Conservation (phyloP, 92 coral and sea anemone species). For the Paragorgia papillata region DNA sequence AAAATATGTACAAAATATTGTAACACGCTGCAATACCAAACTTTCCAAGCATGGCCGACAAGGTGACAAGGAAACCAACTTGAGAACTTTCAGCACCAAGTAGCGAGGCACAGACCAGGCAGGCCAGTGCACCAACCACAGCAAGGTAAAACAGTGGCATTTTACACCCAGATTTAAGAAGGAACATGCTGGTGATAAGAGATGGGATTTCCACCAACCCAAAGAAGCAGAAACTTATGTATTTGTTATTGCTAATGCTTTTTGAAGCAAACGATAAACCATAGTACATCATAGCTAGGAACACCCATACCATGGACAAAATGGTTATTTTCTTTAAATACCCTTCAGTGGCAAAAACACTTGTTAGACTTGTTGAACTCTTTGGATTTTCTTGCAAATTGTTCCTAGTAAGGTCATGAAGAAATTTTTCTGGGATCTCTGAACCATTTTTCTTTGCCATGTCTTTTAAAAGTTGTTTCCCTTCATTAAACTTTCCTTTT, state of each 20-base stretch:
- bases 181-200: not conserved
- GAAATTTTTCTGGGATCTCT: slow-evolving; percentile 11
- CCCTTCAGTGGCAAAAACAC: slow-evolving; percentile 13
- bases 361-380: not conserved
- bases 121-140: slow-evolving; percentile 10
- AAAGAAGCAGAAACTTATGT: slow-evolving; percentile 30
- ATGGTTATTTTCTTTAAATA: slow-evolving; percentile 7
- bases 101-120: slow-evolving; percentile 5
- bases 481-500: slow-evolving; percentile 71
- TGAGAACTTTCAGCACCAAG: not conserved
- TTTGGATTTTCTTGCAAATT: not conserved
- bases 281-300: slow-evolving; percentile 15
- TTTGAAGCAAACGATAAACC: slow-evolving; percentile 25
- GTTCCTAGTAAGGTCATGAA: slow-evolving; percentile 2
- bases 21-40: slow-evolving; percentile 29
- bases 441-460: slow-evolving; percentile 68
- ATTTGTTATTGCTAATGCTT: slow-evolving; percentile 13
- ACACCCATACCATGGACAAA: slow-evolving; percentile 8
- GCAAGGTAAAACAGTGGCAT: slow-evolving; percentile 13
- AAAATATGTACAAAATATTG: slow-evolving; percentile 34
- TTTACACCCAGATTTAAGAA: slow-evolving; percentile 19
- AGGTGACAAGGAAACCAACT: not conserved
- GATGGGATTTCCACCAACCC: slow-evolving; percentile 39
- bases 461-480: slow-evolving; percentile 64
- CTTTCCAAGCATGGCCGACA: slow-evolving; percentile 17